A percentile compares a stretch with the other conserved stretches of the same genome.
Evolutionary conservation across 2,113 vertebrate species (phyloP).

Genomic region (Rhinoderma darwinii): DNA sequence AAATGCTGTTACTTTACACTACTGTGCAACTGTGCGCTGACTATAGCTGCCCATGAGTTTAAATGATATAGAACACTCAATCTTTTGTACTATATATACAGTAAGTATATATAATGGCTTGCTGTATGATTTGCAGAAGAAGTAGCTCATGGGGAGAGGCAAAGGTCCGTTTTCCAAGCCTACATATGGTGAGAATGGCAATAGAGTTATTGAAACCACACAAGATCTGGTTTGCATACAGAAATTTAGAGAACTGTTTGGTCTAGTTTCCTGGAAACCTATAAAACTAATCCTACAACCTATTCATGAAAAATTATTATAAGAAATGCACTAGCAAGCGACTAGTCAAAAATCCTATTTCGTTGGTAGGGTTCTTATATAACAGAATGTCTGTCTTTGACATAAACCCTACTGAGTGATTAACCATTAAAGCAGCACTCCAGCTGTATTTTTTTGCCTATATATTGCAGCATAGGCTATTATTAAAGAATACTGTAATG

Average conservation of each 20-base stretch:
- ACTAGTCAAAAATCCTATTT: not conserved
- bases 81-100: no score
- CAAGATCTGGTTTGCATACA: not conserved
- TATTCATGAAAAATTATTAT: not conserved
- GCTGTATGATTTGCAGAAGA: not conserved
- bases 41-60: not conserved
- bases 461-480: no score
- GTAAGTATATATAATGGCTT: not conserved
- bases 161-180: not conserved
- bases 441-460: no score
- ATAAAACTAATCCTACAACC: not conserved
- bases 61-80: not conserved
- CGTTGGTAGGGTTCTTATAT: not conserved
- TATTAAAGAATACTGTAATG: no score
- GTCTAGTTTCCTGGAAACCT: not conserved
- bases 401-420: not conserved
- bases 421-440: not conserved
- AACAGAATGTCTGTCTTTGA: not conserved
- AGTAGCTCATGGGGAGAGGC: not conserved
- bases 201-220: not conserved
- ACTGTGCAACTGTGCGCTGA: not conserved
- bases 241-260: slow-evolving; percentile 2
- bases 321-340: not conserved
- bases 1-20: slow-evolving; percentile 18
- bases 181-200: not conserved